These are phyloP conservation scores for Spizaetus ornatus DNA, from an alignment of 2,113 vertebrate genomes.

Conservation along the genomic window DNA sequence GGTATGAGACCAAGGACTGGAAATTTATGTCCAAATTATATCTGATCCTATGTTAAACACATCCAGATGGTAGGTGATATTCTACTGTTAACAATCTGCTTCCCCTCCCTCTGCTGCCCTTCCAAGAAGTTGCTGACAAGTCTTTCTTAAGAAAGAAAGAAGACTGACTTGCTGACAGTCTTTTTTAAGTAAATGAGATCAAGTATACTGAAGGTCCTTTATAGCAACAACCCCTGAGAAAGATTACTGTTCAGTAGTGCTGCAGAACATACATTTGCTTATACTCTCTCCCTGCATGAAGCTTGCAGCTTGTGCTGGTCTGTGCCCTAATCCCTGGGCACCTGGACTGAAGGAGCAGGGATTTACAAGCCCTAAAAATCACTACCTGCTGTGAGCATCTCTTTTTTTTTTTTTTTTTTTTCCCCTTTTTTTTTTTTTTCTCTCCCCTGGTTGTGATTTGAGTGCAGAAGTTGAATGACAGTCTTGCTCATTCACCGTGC, in stretches of 20 bases:
- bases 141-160: background rate
- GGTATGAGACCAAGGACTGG: conserved; percentile 42
- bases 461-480: background rate
- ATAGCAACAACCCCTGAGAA: background rate
- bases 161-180: background rate
- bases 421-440: too few species aligned
- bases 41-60: conserved; percentile 32
- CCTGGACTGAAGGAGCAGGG: background rate
- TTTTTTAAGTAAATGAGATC: conserved; percentile 44
- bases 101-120: conserved; percentile 42
- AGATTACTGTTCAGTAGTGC: background rate
- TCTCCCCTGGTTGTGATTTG: background rate
- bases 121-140: conserved; percentile 57
- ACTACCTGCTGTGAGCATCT: background rate
- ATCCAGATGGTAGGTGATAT: conserved; percentile 60
- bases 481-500: background rate
- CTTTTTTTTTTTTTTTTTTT: background rate
- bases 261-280: background rate
- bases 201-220: background rate
- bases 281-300: background rate
- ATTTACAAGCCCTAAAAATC: background rate
- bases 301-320: background rate
- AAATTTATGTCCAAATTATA: conserved; percentile 25
- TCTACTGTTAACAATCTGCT: conserved; percentile 53
- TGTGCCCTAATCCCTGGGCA: background rate